Percentiles rank a stretch among this genome's conserved stretches.
Conservation (phyloP, 2,888 invertebrate species). For the Prionchulus punctatus region DNA sequence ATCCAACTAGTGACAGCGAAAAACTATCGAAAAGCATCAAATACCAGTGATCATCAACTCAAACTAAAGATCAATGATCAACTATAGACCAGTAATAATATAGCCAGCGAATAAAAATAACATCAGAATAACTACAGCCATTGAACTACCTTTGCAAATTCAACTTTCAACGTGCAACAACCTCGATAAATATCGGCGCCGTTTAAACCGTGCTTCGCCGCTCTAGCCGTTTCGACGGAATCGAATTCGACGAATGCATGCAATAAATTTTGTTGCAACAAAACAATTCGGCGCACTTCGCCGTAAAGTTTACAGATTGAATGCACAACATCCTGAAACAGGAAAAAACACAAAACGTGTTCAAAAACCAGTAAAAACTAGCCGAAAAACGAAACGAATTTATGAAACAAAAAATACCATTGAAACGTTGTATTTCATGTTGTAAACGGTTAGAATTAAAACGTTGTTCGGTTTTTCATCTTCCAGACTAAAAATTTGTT, state of each 20-base stretch:
- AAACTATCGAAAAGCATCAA: too few relatives aligned
- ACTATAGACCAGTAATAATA: too few relatives aligned
- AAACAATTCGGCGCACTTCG: conserved; percentile 86
- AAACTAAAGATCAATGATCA: too few relatives aligned
- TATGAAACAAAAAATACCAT: conserved; percentile 49
- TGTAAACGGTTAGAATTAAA: conserved; percentile 86
- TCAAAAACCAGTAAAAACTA: not conserved
- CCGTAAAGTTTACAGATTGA: conserved; percentile 90
- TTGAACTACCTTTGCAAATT: conserved; percentile 81
- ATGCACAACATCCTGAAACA: conserved; percentile 81
- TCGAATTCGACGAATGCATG: conserved; percentile 49
- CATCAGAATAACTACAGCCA: conserved; percentile 7
- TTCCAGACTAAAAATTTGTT: conserved; percentile 24
- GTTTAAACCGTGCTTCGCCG: conserved; percentile 83
- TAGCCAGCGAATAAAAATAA: too few relatives aligned
- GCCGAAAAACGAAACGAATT: not conserved
- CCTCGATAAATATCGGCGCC: conserved; percentile 98
- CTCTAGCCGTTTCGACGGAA: conserved; percentile 72
- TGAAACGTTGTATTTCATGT: conserved; percentile 96
- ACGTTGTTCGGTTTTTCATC: conserved; percentile 78
- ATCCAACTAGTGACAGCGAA: too few relatives aligned
- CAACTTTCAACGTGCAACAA: conserved; percentile 96
- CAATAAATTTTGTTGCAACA: conserved; percentile 34
- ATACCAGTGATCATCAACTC: too few relatives aligned
- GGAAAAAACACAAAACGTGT: not conserved